Percentiles rank a stretch among this genome's conserved stretches.
Evolutionary conservation across 1,140 invertebrate genomes (phyloP).

Genomic region (Stratiolaelaps scimitus): DNA sequence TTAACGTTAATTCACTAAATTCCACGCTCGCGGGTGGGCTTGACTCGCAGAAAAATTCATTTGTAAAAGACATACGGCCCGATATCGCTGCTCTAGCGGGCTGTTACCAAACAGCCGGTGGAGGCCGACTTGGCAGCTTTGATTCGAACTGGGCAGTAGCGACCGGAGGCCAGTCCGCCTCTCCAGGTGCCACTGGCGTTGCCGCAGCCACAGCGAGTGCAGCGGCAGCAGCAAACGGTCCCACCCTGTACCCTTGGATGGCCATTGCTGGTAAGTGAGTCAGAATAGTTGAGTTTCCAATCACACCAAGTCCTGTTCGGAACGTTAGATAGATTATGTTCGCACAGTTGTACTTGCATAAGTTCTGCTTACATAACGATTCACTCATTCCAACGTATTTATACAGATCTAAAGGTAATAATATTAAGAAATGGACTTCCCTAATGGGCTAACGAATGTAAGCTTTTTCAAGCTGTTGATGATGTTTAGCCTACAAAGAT

Average conservation of each 20-base stretch:
- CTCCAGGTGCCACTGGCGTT: slow-evolving; percentile 15
- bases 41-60: slow-evolving; percentile 10
- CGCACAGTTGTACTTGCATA: too few relatives aligned
- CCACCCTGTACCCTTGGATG: slow-evolving; percentile 94
- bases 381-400: too few relatives aligned
- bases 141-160: slow-evolving; percentile 7
- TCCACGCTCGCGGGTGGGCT: slow-evolving; percentile 9
- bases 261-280: slow-evolving; percentile 80
- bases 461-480: too few relatives aligned
- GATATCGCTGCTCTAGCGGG: slow-evolving; percentile 24
- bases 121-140: slow-evolving; percentile 14
- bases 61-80: slow-evolving; percentile 15
- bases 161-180: background rate
- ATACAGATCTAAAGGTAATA: too few relatives aligned
- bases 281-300: slow-evolving; percentile 28
- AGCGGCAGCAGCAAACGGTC: slow-evolving; percentile 56
- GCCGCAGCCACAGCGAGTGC: slow-evolving; percentile 53
- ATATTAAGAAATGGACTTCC: too few relatives aligned
- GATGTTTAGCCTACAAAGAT: too few relatives aligned
- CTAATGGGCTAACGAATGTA: too few relatives aligned
- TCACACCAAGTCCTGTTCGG: background rate
- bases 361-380: too few relatives aligned
- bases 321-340: too few relatives aligned
- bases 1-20: background rate
- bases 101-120: slow-evolving; percentile 2